Conservation (phyloP, 2,888 invertebrate species). For the Lathronympha strigana region DNA sequence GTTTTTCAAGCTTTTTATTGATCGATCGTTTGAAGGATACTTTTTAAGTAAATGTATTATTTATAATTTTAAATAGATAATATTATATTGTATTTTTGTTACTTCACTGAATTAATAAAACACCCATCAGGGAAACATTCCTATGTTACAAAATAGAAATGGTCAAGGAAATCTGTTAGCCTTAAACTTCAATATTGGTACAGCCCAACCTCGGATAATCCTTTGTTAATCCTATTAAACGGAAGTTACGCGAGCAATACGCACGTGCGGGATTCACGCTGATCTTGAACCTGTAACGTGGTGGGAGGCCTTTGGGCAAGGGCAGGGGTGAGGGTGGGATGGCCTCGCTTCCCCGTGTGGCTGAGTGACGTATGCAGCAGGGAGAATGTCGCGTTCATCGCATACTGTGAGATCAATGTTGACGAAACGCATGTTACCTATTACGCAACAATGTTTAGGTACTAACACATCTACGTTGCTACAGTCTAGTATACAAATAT, state of each 20-base stretch:
- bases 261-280: not conserved
- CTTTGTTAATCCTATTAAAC: not conserved
- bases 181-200: not conserved
- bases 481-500: no score
- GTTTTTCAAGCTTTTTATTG: no score
- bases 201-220: not conserved
- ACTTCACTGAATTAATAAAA: no score
- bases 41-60: no score
- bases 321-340: not conserved
- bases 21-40: no score
- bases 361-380: not conserved
- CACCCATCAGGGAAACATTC: not conserved
- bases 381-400: not conserved
- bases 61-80: no score
- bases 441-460: no score
- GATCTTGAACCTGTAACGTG: constrained; percentile 7
- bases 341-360: constrained; percentile 2
- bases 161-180: not conserved
- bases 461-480: no score
- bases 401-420: no score
- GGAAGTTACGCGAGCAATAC: not conserved
- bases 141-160: not conserved
- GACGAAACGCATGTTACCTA: no score
- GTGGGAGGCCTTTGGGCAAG: not conserved
- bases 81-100: no score